Conservation (phyloP, 2,797 vertebrate genomes). For the Eulemur coronatus region DNA sequence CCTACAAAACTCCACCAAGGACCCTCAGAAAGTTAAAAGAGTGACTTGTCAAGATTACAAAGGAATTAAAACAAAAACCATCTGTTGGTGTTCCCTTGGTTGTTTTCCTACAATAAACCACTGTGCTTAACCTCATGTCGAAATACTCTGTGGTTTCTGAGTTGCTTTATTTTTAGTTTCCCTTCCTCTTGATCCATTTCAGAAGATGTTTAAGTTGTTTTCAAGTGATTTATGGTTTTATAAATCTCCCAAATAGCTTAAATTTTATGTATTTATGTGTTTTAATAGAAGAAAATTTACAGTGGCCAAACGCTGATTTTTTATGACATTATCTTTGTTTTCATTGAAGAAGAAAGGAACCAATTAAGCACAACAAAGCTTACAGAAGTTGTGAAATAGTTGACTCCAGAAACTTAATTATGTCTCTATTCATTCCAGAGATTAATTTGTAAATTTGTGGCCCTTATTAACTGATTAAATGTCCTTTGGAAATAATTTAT, state of each 20-base stretch:
- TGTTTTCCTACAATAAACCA: constrained; percentile 26
- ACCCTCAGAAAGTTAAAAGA: not conserved
- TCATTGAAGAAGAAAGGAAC: not conserved
- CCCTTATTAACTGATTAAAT: not conserved
- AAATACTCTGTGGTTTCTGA: not conserved
- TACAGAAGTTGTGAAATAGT: not conserved
- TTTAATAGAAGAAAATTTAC: constrained; percentile 42
- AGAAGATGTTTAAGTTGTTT: constrained; percentile 5
- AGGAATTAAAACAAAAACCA: not conserved
- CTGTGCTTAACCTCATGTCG: not conserved
- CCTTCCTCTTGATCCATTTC: constrained; percentile 61
- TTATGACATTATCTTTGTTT: not conserved
- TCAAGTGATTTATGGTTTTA: constrained; percentile 39
- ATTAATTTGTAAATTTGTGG: constrained; percentile 10
- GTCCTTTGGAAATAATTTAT: constrained; percentile 41
- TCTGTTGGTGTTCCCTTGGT: not conserved
- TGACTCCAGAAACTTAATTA: not conserved
- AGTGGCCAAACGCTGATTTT: not conserved
- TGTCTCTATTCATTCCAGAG: not conserved
- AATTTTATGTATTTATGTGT: not conserved
- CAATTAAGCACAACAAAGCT: not conserved
- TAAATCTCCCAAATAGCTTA: constrained; percentile 7
- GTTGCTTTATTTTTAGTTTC: constrained; percentile 47
- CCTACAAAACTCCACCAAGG: not conserved
- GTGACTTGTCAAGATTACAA: not conserved